Base-by-base conservation (phyloP, 2,797 vertebrate species). In the Gymnodraco acuticeps region DNA sequence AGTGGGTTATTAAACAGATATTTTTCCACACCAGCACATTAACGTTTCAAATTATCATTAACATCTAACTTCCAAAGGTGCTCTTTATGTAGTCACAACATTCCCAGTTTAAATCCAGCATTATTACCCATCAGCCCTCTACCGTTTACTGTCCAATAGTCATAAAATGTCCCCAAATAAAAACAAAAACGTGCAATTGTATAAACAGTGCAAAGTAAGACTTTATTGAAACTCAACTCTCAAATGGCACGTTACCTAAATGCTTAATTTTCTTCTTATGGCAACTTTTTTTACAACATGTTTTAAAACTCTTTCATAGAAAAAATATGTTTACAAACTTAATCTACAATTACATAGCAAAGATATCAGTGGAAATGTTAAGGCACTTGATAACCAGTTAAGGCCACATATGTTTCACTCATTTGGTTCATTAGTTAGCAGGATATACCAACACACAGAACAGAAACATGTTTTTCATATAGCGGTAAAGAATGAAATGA, bases 321-420 rank as follows among this genome's bases (percentile, higher is more conserved):
- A 96, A 94, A 95, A 94, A 94, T 91, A 94, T 75, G 83, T 84
- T 88, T 80, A 81, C 77, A 80, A 87, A 78, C 81, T 84, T 85
- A 88, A 84, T 88, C 83, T 90, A 93, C 69, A 87, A 83, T 87
- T 87, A 92, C 82, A 87, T 77, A 84, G 75, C 82, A 91, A 92
- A 90, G 70, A 77, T 75, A 91, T 88, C 89, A 88, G 83, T 91
- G 90, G 87, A 92, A 89, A 88, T 87, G 88, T 92, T 93, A 94
- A 95, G 95, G 95, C 95, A 95, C 94, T 94, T 94, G 81, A 87
- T 92, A 80, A 75, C 82, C 85, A 82, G 73, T 87, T 69, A 87
- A 88, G 81, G 86, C 82, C 82, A 89, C 85, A 75, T 68, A 77
- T 70, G 59, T 87, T 85, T 85, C 54, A 80, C 80, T 88, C 81